phyloP scores from a whole-genome alignment of 2,797 vertebrate species.

The Trichosurus vulpecula region DNA sequence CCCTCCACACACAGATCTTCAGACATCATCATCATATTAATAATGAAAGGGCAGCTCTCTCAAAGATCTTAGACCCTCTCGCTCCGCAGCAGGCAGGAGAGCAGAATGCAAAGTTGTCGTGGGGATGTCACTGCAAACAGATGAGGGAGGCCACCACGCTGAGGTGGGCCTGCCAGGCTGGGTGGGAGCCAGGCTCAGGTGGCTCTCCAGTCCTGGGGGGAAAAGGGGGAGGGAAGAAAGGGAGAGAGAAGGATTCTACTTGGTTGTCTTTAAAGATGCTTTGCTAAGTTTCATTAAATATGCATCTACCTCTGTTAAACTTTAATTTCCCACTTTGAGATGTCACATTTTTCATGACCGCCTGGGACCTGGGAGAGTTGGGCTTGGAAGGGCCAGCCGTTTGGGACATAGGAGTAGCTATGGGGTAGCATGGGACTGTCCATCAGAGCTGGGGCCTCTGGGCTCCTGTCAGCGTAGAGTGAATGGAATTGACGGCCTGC shows the following conservation, averaged over 20 bases:
- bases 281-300: conserved; percentile 76
- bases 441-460: neutral
- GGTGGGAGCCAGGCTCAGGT: conserved; percentile 8
- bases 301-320: conserved; percentile 68
- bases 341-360: conserved; percentile 68
- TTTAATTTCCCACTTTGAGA: conserved; percentile 75
- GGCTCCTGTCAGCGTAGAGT: neutral
- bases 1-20: conserved; percentile 66
- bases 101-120: conserved; percentile 75
- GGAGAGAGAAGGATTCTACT: conserved; percentile 38
- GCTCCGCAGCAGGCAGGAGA: conserved; percentile 64
- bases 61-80: conserved; percentile 75
- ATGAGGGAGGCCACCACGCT: neutral
- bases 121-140: conserved; percentile 78
- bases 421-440: neutral
- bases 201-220: neutral
- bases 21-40: conserved; percentile 81
- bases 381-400: neutral
- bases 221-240: neutral
- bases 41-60: conserved; percentile 81
- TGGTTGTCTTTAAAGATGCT: conserved; percentile 66
- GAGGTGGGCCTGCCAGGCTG: neutral
- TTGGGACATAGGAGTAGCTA: conserved; percentile 1
- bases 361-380: conserved; percentile 2
- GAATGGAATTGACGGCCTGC: neutral